phyloP scores from a whole-genome alignment of 2,797 vertebrate genomes.

The Etheostoma nigrum region DNA sequence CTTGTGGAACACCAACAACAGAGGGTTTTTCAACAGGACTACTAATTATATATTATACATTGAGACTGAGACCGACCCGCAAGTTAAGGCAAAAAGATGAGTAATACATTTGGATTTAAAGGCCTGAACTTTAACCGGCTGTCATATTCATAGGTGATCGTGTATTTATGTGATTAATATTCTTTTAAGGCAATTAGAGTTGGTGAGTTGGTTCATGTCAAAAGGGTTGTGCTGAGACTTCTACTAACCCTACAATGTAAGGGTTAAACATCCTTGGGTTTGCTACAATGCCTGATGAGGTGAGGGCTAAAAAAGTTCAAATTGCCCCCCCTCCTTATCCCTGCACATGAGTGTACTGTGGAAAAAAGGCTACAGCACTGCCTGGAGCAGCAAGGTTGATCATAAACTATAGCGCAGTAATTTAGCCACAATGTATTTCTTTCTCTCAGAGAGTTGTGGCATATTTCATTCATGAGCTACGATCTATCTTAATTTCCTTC shows the following conservation, averaged over 20 bases:
- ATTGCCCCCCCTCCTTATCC: conserved; percentile 39
- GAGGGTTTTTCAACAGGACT: no score
- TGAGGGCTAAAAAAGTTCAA: conserved; percentile 54
- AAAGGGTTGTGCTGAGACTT: not conserved
- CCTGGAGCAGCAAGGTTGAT: conserved; percentile 56
- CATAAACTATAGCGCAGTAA: conserved; percentile 71
- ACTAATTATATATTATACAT: no score
- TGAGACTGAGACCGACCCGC: no score
- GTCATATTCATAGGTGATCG: no score
- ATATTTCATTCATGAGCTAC: conserved; percentile 74
- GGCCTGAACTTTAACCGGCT: no score
- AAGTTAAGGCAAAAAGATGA: no score
- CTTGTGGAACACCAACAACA: no score
- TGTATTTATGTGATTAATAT: not conserved
- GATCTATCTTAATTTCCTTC: conserved; percentile 58
- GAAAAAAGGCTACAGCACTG: conserved; percentile 47
- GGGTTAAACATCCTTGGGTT: conserved; percentile 12
- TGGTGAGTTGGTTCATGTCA: not conserved
- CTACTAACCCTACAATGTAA: conserved; percentile 7
- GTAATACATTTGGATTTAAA: no score
- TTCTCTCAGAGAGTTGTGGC: conserved; percentile 61
- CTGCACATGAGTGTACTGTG: conserved; percentile 49
- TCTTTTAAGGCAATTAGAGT: not conserved
- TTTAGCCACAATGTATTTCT: conserved; percentile 71
- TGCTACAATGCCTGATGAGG: conserved; percentile 27